Percentiles rank a stretch among this genome's conserved stretches.
Evolutionary conservation across 2,113 vertebrate species (phyloP).

Genomic region (Thunnus thynnus): DNA sequence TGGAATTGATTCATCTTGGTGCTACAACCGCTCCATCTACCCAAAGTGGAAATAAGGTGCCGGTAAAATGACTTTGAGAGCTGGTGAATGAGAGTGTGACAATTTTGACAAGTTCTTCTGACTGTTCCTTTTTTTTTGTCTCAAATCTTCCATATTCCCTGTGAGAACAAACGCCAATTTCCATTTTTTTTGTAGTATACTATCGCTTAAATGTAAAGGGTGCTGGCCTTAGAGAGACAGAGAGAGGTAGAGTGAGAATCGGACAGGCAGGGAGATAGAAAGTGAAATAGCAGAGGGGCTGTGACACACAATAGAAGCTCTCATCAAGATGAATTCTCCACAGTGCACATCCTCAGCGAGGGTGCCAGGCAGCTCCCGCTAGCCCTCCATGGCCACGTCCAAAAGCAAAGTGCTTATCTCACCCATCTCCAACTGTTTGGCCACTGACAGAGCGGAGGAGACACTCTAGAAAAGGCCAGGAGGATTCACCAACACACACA

Average conservation of each 20-base stretch:
- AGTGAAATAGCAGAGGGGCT: slow-evolving; percentile 38
- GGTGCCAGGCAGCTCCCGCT: slow-evolving; percentile 52
- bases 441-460: slow-evolving; percentile 33
- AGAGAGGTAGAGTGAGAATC: not conserved
- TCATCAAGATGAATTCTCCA: slow-evolving; percentile 67
- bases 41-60: slow-evolving; percentile 17
- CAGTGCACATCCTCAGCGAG: slow-evolving; percentile 41
- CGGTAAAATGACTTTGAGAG: not conserved
- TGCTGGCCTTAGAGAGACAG: slow-evolving; percentile 21
- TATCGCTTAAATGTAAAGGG: slow-evolving; percentile 25
- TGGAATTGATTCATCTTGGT: slow-evolving; percentile 21
- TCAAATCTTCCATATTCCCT: not conserved
- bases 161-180: slow-evolving; percentile 24
- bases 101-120: no score
- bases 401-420: slow-evolving; percentile 61
- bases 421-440: slow-evolving; percentile 44
- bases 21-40: not conserved
- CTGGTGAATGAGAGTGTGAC: no score
- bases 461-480: slow-evolving; percentile 8
- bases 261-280: slow-evolving; percentile 23
- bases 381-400: slow-evolving; percentile 25
- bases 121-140: not conserved
- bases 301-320: slow-evolving; percentile 63
- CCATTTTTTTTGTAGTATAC: slow-evolving; percentile 3
- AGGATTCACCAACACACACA: slow-evolving; percentile 1